phyloP scores from a whole-genome alignment of 2,113 vertebrate species.

The Prunella himalayana region DNA sequence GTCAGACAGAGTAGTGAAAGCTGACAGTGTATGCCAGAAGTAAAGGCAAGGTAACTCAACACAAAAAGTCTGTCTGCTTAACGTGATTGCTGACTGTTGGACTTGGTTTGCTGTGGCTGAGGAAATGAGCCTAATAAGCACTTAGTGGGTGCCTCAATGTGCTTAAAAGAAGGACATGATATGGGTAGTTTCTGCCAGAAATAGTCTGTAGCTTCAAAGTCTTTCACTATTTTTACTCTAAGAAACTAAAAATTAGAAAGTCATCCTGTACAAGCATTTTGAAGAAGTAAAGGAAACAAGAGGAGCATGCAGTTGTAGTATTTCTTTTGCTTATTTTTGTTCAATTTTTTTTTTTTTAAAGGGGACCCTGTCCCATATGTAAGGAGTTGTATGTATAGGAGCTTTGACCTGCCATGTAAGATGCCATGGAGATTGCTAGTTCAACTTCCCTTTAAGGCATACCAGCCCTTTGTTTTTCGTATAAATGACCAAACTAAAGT shows the following conservation, averaged over 20 bases:
- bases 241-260: background rate
- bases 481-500: background rate
- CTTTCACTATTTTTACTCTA: background rate
- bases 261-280: background rate
- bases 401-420: background rate
- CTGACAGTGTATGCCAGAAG: background rate
- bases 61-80: accelerated
- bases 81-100: background rate
- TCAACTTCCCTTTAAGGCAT: background rate
- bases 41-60: background rate
- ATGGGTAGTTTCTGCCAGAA: background rate
- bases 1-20: background rate
- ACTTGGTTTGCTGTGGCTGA: background rate
- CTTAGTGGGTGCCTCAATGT: background rate
- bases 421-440: background rate
- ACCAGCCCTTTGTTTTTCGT: background rate
- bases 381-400: background rate
- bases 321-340: background rate
- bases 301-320: background rate
- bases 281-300: background rate
- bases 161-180: background rate
- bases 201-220: background rate
- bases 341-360: background rate
- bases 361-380: background rate
- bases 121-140: background rate